Evolutionary conservation across 2,888 invertebrate genomes (phyloP), one percentile per base, ranked within the genome.

Genomic region (Cetonia aurata): DNA sequence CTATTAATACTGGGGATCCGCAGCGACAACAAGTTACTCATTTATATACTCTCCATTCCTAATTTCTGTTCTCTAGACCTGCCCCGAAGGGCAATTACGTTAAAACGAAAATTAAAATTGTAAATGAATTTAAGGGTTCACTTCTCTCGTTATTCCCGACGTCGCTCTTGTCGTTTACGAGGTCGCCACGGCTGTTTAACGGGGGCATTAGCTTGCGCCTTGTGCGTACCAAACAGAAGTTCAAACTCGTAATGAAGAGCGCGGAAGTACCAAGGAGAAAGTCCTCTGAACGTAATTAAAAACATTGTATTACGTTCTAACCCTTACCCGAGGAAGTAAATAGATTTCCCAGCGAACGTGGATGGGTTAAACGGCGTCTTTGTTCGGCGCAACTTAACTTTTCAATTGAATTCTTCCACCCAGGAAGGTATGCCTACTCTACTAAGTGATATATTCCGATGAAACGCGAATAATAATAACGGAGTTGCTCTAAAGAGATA

Each of bases 21-120:
- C 56, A 33, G 56, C 41, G 56, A 33, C 56, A 37, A 56, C 55
- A 56, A 56, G 56, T 56, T 56, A 56, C 13, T 37, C 56, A 56
- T 56, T 56, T 56, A 56, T 25, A 25, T 25, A 25, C 56, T 56
- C 13, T 33, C 33, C 37, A n/a, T 56, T 56, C 15, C 56, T 56
- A 56, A 56, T 56, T 56, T 56, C 33, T 56, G 56, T 56, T 56
- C 56, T 25, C 25, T 25, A 1, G 25, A 56, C 33, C 37, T 56
- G n/a, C 37, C 56, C 55, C 13, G 15, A 31, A 56, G 56, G 33
- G 56, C 56, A 56, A 56, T 56, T 56, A 56, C 56, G 13, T 13
- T 33, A 56, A 56, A 56, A 33, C 56, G 56, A 56, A 56, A 56
- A 56, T 56, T 56, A 56, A 56, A 56, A 56, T 56, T 56, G 56